Base-by-base conservation (phyloP, 2,113 vertebrate genomes). In the Gracilinanus agilis region DNA sequence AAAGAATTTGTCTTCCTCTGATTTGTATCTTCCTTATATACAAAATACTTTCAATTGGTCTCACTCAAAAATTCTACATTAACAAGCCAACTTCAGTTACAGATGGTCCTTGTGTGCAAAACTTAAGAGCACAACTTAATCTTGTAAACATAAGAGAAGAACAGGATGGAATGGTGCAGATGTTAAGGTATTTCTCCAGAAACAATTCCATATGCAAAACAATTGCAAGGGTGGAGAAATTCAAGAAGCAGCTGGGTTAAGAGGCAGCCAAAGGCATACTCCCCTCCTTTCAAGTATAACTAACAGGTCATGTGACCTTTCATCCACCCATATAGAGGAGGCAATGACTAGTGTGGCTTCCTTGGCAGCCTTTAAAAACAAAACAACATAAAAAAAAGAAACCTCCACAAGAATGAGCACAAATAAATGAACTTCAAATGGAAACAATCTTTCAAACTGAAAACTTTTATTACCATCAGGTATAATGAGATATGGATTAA, bases 231-330 rank as follows among this genome's bases (percentile, higher is more conserved):
- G 67, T 53, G 88, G 96, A 96, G 96, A 90, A 91, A 95, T 49
- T 95, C 95, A 96, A 95, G 94, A 96, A 96, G 96, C 95, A 93
- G 95, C 53, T 97, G 95, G 94, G 90, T 93, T 96, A 94, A 75
- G 92, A 97, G 95, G 96, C 61, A 95, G 95, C 94, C 92, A 97
- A 95, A 97, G 92, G 91, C 55, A 96, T 90, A 97, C 92, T 55
- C 93, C 95, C 96, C 96, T 96, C 56, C 96, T 94, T 88, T 94
- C 91, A 93, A 97, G 90, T 2, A 34, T 13, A 34, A 89, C 91
- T 93, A 92, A 91, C 0, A 0, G 54, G 89, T 94, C 96, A 92
- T 95, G 90, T 1, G 2, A 56, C 49, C 2, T 1, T 34, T 61
- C 90, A 92, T 93, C 58, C 49, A 95, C 53, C 1, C 0, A 92